These are phyloP conservation scores for Crotalus viridis DNA, from an alignment of 2,113 vertebrate species.

Conservation along the genomic window DNA sequence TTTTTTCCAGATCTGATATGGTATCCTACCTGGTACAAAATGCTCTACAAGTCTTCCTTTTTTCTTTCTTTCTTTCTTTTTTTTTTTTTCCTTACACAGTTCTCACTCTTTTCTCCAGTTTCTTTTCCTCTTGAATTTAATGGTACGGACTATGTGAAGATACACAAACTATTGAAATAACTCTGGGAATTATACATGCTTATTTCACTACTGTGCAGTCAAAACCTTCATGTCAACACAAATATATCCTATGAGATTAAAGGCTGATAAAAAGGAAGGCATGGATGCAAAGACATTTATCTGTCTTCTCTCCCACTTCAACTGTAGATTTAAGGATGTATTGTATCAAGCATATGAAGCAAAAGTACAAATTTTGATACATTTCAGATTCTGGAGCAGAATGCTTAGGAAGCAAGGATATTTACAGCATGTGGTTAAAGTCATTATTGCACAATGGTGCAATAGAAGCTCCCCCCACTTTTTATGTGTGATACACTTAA, in stretches of 20 bases:
- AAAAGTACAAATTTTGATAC: neutral
- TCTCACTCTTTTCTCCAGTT: neutral
- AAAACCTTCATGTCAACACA: neutral
- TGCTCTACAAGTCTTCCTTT: neutral
- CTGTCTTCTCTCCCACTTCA: neutral
- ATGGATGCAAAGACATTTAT: neutral
- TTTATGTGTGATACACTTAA: neutral
- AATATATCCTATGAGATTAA: neutral
- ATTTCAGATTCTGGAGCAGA: neutral
- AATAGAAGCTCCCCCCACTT: neutral
- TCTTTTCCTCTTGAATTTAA: neutral
- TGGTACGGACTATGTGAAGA: neutral
- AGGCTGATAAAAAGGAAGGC: neutral
- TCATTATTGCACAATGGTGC: neutral
- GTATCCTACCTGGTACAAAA: neutral
- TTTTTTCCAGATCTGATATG: neutral
- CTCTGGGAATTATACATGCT: neutral
- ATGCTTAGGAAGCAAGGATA: neutral
- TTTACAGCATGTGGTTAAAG: neutral
- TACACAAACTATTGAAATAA: neutral
- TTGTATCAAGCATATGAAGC: neutral
- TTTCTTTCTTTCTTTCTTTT: neutral
- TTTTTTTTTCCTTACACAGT: neutral
- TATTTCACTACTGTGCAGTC: neutral
- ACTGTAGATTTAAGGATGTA: neutral